Base-by-base conservation (phyloP, 2,888 invertebrate genomes). In the Nasonovia ribisnigri region DNA sequence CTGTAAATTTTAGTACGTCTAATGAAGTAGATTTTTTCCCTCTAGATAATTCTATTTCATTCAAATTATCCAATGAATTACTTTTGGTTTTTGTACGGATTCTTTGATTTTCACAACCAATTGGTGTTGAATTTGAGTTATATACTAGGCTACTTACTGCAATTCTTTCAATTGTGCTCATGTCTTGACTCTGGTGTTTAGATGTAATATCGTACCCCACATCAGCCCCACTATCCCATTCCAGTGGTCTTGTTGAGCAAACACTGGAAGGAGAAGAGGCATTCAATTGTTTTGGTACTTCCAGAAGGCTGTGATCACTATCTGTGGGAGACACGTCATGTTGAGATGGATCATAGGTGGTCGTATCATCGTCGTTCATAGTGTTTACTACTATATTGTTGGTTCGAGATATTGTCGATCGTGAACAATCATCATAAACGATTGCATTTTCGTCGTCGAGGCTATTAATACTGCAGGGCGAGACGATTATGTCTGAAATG, bases 161-260 rank as follows among this genome's bases (percentile, higher is more conserved):
- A 95, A 97, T 96, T 95, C 97, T 96, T 95, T 97, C 97, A 95
- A 97, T 96, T 5, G 97, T 97, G 95, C 97, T 97, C 36, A 97
- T 95, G 48, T 96, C 91, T 48, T 86, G 90, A 51, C 3, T 93
- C 87, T 86, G 86, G 3, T 90, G 60, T 11, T 91, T 84, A 3
- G 91, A 46, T 10, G 88, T 92, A 36, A 90, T 90, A 48, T 91
- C 92, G 95, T 98, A 98, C 0, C 98, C 98, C 88, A 98, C 98
- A 96, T 98, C 98, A 0, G 98, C 98, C 48, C 98, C 97, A 77
- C 98, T 98, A 95, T 98, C 98, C 98, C 98, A 98, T 96, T 98
- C 98, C 4, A 98, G 96, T 94, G 97, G 97, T 92, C 97, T 97
- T 95, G 97, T 97, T 0, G 97, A 97, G 91, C 97, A 97, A 0